Evolutionary conservation across 1,140 invertebrate species (phyloP), one percentile per base, ranked within the genome.

Genomic region (Ostrea denselamellosa): DNA sequence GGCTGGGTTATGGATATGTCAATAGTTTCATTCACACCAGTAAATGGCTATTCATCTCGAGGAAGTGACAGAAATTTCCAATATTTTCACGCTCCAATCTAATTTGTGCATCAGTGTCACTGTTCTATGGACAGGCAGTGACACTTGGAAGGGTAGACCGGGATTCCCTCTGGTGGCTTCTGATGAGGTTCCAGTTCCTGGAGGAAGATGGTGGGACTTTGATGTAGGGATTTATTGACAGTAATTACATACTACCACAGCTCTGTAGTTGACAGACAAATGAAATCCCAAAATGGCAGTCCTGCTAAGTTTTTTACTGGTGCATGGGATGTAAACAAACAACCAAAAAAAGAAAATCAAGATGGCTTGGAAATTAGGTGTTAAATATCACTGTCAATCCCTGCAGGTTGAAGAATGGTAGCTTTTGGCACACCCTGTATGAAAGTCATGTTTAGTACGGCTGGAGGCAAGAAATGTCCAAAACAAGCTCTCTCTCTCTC

Each of bases 21-120:
- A 77, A 77, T 77, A 77, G 34, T 77, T 77, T 77, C 28, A 25
- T 77, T 77, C 68, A 77, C 68, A 77, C 68, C 68, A 77, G 68
- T 77, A 77, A 77, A 77, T 28, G 68, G 25, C 68, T 77, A 77
- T 77, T 77, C 68, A 77, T 77, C 68, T 77, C 28, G 4, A 25
- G 68, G 25, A 28, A 77, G 68, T 77, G 68, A 77, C 68, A 77
- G 68, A 28, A 77, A 77, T 77, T 77, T 77, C 68, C 68, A 77
- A 34, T 77, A 22, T 77, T 71, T 28, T 77, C 25, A 25, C 8
- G 25, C 25, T 8, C 8, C 28, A 77, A 77, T 77, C 68, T 77
- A 34, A 77, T 77, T 77, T 25, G 68, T 77, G 68, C 68, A 14
- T 28, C 68, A 10, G 25, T 12, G 28, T 25, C 9, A 25, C 28